Percentiles rank a stretch among this genome's conserved stretches.
Conservation (phyloP, 2,888 invertebrate genomes). For the Odontocerum albicorne region DNA sequence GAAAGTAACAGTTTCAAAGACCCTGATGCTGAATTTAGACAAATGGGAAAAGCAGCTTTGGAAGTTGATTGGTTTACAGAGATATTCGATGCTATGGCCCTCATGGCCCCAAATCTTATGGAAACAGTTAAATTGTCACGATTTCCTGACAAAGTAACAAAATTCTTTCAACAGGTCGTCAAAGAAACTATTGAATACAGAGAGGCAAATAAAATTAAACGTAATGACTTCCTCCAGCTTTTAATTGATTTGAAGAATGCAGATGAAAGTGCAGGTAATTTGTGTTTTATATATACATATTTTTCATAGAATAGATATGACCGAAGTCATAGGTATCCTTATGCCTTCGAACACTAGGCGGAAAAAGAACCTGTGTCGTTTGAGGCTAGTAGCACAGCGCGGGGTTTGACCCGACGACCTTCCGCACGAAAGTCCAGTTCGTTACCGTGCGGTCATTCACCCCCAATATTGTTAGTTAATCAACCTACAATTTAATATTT, state of each 20-base stretch:
- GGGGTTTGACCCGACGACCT: no score
- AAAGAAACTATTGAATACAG: slow-evolving; percentile 15
- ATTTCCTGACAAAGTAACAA: neutral
- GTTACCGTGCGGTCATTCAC: no score
- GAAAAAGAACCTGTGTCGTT: no score
- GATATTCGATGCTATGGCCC: neutral
- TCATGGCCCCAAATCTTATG: neutral
- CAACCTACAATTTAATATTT: no score
- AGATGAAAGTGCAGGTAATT: slow-evolving; percentile 6
- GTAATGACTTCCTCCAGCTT: slow-evolving; percentile 19
- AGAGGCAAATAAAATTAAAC: neutral
- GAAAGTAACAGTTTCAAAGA: slow-evolving; percentile 19
- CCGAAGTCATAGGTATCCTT: no score
- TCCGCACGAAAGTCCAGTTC: no score
- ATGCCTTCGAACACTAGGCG: no score
- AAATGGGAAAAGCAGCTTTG: slow-evolving; percentile 9
- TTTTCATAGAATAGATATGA: no score
- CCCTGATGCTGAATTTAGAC: slow-evolving; percentile 26
- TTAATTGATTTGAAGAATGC: slow-evolving; percentile 17
- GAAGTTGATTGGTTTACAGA: neutral
- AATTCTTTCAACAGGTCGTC: slow-evolving; percentile 5
- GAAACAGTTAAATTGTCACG: neutral
- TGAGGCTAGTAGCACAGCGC: no score
- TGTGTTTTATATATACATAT: no score
- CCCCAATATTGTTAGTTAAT: no score